A percentile compares a stretch with the other conserved stretches of the same genome.
Conservation (phyloP, 2,113 vertebrate species). For the Clarias magur region DNA sequence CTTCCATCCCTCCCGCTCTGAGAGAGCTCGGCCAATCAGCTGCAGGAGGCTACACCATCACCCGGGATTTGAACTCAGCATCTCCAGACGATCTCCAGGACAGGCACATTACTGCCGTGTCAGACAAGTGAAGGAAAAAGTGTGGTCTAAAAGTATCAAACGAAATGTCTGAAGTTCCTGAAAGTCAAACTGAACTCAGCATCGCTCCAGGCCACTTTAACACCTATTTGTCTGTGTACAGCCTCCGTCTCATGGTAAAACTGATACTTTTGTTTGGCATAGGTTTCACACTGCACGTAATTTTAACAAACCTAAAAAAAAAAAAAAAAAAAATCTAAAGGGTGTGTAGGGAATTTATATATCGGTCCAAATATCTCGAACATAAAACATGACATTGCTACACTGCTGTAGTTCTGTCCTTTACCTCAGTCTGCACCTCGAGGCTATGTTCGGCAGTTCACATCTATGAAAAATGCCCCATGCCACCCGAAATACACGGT, state of each 20-base stretch:
- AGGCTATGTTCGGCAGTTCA: neutral
- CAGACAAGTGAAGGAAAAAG: too few relatives aligned
- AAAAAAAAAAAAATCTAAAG: neutral
- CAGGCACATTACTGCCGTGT: too few relatives aligned
- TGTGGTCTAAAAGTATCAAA: neutral
- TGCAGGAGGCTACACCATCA: too few relatives aligned
- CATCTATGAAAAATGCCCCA: neutral
- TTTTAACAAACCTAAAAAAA: neutral
- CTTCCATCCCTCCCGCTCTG: too few relatives aligned
- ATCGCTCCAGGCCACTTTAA: neutral
- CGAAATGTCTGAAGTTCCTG: neutral
- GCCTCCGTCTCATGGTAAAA: neutral
- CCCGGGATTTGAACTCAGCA: too few relatives aligned
- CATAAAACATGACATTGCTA: neutral
- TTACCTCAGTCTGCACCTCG: neutral
- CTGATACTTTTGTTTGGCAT: neutral
- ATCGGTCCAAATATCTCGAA: too few relatives aligned
- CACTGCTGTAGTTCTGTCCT: neutral
- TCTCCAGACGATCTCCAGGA: too few relatives aligned
- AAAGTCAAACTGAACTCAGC: constrained; percentile 1
- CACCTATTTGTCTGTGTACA: neutral
- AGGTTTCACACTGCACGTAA: neutral
- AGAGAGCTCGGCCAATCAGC: too few relatives aligned
- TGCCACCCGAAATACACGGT: neutral
- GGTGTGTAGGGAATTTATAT: neutral